Evolutionary conservation across 1,140 invertebrate species (phyloP).

Genomic region (Leucophenga varia): DNA sequence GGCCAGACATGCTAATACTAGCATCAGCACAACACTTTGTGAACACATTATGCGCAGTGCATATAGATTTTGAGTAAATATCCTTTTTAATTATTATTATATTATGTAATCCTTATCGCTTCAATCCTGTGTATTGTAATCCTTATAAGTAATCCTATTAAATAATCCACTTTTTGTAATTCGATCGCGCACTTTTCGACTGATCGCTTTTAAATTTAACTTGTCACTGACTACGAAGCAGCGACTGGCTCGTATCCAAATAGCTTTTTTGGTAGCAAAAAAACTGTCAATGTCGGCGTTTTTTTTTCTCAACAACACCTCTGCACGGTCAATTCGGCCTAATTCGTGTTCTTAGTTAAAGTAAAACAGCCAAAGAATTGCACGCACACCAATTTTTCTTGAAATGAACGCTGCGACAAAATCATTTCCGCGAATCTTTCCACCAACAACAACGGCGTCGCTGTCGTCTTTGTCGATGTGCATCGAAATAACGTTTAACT

Average conservation of each 20-base stretch:
- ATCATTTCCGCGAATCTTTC: no score
- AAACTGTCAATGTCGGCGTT: slow-evolving; percentile 30
- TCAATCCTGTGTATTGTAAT: slow-evolving; percentile 6
- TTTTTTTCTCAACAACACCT: slow-evolving; percentile 1
- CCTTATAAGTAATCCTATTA: background rate
- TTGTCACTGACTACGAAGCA: slow-evolving; percentile 29
- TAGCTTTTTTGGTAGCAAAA: slow-evolving; percentile 35
- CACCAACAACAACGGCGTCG: no score
- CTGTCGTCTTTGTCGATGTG: no score
- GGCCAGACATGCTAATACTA: slow-evolving; percentile 4
- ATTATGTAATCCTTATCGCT: background rate
- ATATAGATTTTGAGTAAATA: background rate
- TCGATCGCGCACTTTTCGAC: slow-evolving; percentile 1
- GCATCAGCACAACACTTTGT: slow-evolving; percentile 24
- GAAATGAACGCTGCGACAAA: no score
- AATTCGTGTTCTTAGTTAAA: no score
- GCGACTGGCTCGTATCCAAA: slow-evolving; percentile 29
- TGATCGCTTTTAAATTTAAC: slow-evolving; percentile 26
- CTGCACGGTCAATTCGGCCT: no score
- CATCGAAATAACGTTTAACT: no score
- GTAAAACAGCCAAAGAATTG: no score
- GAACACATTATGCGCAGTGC: slow-evolving; percentile 34
- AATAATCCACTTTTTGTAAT: background rate
- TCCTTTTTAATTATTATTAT: background rate
- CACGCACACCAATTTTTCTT: no score